Base-by-base conservation (phyloP, 2,113 vertebrate genomes). In the Oplegnathus fasciatus region DNA sequence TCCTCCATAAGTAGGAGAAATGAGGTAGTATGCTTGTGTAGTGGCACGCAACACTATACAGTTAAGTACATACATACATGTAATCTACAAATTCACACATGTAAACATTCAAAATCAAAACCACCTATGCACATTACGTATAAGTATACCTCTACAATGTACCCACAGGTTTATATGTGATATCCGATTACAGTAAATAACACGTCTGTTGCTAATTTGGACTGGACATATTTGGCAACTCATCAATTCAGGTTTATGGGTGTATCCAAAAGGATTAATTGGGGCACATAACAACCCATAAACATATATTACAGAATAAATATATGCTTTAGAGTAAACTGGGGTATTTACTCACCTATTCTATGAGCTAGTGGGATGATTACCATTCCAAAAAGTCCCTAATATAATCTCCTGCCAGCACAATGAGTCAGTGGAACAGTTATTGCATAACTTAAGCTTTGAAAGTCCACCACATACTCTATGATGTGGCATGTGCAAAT, bases 371-470 rank as follows among this genome's bases (percentile, higher is more conserved):
- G 75, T 46, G 77, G 37, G 81, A 82, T 57, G 52, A 70, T 66
- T 67, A 70, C 80, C 62, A 80, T 86, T 92, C 67, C 67, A 84
- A 87, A 93, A 93, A 83, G 84, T 89, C 88, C 83, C 86, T 75
- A 85, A 87, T 86, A 87, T 84, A 84, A 88, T 84, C 77, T 81
- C 5, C 82, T 82, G 91, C 91, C 92, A 94, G 78, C 65, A 6
- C 52, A 75, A 57, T 93, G 88, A 94, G 82, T 92, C 86, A 93
- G 55, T 88, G 93, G 88, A 92, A 86, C 88, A 84, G 84, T 37
- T 76, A 82, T 90, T 94, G 81, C 88, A 91, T 91, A 92, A 92
- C 44, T 40, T 37, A 54, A 44, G 44, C 80, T 86, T 66, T 80
- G 62, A 88, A 84, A 86, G 62, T 64, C 61, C 64, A 77, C 80